These are phyloP conservation scores for Melanotaenia parkinsoni DNA, from an alignment of 2,797 vertebrate genomes.

Conservation along the genomic window DNA sequence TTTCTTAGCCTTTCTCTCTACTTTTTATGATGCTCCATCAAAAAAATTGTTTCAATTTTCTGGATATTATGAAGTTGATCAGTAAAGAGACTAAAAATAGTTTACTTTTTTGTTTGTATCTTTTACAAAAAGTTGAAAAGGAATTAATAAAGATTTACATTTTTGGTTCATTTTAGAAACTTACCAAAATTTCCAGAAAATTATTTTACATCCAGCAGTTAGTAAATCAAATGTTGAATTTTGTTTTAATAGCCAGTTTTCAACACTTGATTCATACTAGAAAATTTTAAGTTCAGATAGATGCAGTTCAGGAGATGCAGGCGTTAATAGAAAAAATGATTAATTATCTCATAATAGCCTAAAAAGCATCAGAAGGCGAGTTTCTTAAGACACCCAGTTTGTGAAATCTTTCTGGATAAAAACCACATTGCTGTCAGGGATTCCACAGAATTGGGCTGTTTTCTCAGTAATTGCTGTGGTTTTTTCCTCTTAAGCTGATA, in stretches of 20 bases:
- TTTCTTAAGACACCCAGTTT: neutral
- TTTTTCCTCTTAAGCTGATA: constrained; percentile 50
- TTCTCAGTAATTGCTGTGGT: constrained; percentile 61
- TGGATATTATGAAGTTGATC: neutral
- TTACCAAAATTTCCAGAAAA: neutral
- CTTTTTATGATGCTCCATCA: neutral
- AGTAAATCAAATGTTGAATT: neutral
- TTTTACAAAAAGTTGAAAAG: neutral
- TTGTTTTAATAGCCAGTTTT: neutral
- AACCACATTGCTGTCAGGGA: constrained; percentile 53
- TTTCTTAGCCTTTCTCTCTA: neutral
- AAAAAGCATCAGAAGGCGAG: neutral
- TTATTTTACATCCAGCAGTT: neutral
- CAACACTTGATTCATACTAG: neutral
- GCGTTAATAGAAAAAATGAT: neutral
- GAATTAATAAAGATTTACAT: neutral
- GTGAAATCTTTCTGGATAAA: constrained; percentile 31
- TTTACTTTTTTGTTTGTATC: too few relatives aligned
- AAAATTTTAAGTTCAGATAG: neutral
- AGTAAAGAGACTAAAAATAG: too few relatives aligned
- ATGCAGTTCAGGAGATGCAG: neutral
- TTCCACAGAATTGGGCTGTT: constrained; percentile 64
- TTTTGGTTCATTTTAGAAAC: neutral
- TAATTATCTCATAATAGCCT: neutral
- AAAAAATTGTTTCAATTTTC: neutral